These are phyloP conservation scores for Drosophila paulistorum DNA, from an alignment of 1,140 invertebrate genomes.

Conservation along the genomic window DNA sequence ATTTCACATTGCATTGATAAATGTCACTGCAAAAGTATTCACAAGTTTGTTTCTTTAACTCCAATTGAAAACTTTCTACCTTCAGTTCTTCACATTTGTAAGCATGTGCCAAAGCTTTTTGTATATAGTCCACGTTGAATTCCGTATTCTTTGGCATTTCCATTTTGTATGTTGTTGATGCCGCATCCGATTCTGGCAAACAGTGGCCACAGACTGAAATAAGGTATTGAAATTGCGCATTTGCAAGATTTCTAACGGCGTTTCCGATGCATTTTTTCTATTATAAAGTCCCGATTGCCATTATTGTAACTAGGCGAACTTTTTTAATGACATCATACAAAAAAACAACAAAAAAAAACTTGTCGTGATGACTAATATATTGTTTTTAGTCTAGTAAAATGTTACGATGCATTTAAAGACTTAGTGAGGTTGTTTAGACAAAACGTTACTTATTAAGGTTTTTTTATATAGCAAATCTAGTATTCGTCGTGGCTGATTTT, in stretches of 20 bases:
- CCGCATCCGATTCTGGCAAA: constrained; percentile 27
- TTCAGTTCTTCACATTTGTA: constrained; percentile 40
- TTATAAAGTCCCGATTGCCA: too few relatives aligned
- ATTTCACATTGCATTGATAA: constrained; percentile 52
- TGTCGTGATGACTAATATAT: too few relatives aligned
- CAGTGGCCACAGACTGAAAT: constrained; percentile 36
- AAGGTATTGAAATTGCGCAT: background rate
- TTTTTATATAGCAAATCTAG: too few relatives aligned
- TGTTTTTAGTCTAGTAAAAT: too few relatives aligned
- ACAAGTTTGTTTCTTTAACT: constrained; percentile 46
- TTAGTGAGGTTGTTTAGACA: too few relatives aligned
- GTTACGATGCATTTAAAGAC: too few relatives aligned
- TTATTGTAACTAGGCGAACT: too few relatives aligned
- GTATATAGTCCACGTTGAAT: constrained; percentile 37
- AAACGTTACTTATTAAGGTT: too few relatives aligned
- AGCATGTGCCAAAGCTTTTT: constrained; percentile 47
- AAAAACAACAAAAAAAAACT: too few relatives aligned
- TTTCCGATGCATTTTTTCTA: background rate
- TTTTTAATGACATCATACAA: too few relatives aligned
- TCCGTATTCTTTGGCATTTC: background rate
- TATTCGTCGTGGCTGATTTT: too few relatives aligned
- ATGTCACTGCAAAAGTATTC: constrained; percentile 68
- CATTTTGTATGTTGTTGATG: background rate
- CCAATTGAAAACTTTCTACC: constrained; percentile 43
- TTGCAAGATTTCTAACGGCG: background rate